These are phyloP conservation scores for Dipodomys merriami DNA, from an alignment of 2,113 vertebrate species.

Conservation along the genomic window DNA sequence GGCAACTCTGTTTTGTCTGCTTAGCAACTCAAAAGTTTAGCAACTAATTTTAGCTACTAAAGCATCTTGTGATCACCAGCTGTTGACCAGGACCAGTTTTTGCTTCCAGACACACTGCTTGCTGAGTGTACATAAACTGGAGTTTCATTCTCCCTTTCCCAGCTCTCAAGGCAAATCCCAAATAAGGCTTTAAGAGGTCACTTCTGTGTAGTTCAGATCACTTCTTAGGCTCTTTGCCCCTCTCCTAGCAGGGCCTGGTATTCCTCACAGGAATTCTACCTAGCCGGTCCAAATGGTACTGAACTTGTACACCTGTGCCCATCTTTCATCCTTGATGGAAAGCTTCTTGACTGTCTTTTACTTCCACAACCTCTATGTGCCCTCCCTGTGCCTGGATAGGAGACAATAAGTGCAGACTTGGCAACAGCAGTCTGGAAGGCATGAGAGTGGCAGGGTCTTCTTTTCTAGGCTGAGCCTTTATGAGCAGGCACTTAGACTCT, in stretches of 20 bases:
- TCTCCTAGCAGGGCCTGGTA: background rate
- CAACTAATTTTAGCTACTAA: background rate
- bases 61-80: background rate
- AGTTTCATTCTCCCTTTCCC: slow-evolving; percentile 6
- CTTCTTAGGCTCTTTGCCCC: background rate
- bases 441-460: background rate
- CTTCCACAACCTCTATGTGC: background rate
- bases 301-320: too few species aligned
- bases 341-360: background rate
- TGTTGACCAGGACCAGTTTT: background rate
- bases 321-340: background rate
- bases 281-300: background rate
- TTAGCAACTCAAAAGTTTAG: background rate
- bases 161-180: background rate
- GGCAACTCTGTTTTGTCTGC: background rate
- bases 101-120: background rate
- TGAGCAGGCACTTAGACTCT: background rate
- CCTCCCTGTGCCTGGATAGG: background rate
- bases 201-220: background rate
- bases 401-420: background rate
- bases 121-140: background rate
- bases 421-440: background rate
- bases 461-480: background rate
- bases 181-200: background rate
- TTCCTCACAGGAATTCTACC: background rate